These are phyloP conservation scores for Himalopsyche japonica DNA, from an alignment of 2,888 invertebrate species.

Conservation along the genomic window DNA sequence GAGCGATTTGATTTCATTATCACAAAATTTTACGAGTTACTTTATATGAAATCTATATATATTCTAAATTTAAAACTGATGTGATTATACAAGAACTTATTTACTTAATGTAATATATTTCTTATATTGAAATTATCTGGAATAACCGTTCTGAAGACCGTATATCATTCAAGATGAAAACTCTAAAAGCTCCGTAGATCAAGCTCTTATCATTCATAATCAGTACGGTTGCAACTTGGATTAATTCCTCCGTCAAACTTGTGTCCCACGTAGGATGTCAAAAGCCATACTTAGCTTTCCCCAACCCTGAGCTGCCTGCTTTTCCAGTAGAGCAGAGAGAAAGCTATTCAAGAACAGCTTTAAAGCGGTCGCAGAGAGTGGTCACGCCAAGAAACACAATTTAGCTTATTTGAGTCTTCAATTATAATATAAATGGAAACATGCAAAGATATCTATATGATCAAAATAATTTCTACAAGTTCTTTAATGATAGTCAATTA, in stretches of 20 bases:
- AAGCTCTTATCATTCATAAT: background rate
- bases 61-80: no score
- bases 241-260: constrained; percentile 1
- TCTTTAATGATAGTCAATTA: no score
- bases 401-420: no score
- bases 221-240: background rate
- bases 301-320: background rate
- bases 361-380: background rate
- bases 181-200: background rate
- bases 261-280: background rate
- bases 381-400: no score
- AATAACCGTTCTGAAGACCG: background rate
- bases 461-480: no score
- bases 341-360: background rate
- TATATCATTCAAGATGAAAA: background rate
- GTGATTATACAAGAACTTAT: no score
- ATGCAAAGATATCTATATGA: no score
- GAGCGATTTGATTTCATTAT: no score
- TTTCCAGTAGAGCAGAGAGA: background rate
- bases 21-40: no score
- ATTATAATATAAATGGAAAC: no score
- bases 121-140: background rate
- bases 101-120: no score
- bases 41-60: no score
- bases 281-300: background rate